Evolutionary conservation across 2,888 invertebrate genomes (phyloP), one percentile per base, ranked within the genome.

Genomic region (Anodontia alba): DNA sequence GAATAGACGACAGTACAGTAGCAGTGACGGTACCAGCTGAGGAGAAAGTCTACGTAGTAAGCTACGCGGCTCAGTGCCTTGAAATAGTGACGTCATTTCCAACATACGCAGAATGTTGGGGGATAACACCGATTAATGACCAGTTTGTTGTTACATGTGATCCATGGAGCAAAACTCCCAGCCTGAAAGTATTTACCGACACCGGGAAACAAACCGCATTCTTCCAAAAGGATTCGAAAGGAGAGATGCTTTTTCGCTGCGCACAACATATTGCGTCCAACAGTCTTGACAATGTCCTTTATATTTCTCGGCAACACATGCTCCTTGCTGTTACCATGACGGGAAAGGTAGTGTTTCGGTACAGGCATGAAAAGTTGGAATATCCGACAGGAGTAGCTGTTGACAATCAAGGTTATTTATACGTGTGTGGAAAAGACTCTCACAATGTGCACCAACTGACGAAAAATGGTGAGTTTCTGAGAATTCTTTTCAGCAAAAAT

Each of bases 381-480:
- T 72, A 46, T n/a, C 86, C 86, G 1, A 33, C 78, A 10, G 86
- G 86, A 0, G 70, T 86, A 0, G 66, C 76, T 23, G 73, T 79
- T 12, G 86, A 86, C 73, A 73, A 20, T 17, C 86, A 86, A 33
- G 83, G 83, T 0, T 75, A 83, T n/a, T 23, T 86, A 1, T 86
- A 86, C 71, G 73, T 86, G 1, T 83, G 83, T 70, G 86, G 86
- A 1, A 86, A 81, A 43, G 83, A 86, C 17, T 86, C 86, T 7
- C 68, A 78, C 36, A 86, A 86, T 49, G 73, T 86, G 2, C 86
- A 86, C 51, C 81, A 83, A 38, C 46, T 86, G 15, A 67, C 81
- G 2, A 78, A 76, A 31, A 51, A 68, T 12, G 86, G 86, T n/a
- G 23, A 78, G n/a, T 73, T 81, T 42, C 33, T 80, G 5, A 49